These are phyloP conservation scores for Protobothrops mucrosquamatus DNA, from an alignment of 2,113 vertebrate species.

Conservation along the genomic window DNA sequence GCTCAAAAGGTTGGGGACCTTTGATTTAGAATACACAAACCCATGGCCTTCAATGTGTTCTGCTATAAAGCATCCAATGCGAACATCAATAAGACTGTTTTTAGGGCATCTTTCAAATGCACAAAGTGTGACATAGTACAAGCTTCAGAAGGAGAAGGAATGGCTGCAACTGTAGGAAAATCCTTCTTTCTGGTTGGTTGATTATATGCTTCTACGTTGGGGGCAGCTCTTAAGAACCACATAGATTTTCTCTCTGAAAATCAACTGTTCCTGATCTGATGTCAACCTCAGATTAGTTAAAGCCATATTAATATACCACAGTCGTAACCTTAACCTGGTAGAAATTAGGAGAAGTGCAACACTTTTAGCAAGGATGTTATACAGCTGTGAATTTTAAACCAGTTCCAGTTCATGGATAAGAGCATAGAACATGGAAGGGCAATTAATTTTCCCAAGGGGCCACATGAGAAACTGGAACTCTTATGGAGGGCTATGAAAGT, in stretches of 20 bases:
- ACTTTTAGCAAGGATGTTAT: not conserved
- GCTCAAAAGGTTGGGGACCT: no score
- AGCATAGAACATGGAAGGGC: not conserved
- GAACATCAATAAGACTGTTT: not conserved
- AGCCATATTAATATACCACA: not conserved
- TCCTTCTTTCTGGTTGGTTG: not conserved
- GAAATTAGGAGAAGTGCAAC: not conserved
- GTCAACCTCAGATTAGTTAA: not conserved
- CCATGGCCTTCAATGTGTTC: not conserved
- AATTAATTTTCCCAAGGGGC: not conserved
- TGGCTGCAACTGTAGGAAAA: not conserved
- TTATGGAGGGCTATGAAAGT: not conserved
- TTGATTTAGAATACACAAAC: not conserved
- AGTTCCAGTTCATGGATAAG: not conserved
- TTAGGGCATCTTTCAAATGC: not conserved
- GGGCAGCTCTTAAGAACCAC: not conserved
- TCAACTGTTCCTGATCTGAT: not conserved
- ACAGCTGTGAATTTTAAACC: not conserved
- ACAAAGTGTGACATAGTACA: not conserved
- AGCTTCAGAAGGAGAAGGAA: not conserved
- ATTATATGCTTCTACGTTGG: not conserved
- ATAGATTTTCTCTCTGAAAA: not conserved
- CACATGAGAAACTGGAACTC: not conserved
- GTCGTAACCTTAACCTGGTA: not conserved
- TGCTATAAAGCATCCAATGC: not conserved